Evolutionary conservation across 2,797 vertebrate genomes (phyloP), one percentile per base, ranked within the genome.

Genomic region (Oreochromis grahami): DNA sequence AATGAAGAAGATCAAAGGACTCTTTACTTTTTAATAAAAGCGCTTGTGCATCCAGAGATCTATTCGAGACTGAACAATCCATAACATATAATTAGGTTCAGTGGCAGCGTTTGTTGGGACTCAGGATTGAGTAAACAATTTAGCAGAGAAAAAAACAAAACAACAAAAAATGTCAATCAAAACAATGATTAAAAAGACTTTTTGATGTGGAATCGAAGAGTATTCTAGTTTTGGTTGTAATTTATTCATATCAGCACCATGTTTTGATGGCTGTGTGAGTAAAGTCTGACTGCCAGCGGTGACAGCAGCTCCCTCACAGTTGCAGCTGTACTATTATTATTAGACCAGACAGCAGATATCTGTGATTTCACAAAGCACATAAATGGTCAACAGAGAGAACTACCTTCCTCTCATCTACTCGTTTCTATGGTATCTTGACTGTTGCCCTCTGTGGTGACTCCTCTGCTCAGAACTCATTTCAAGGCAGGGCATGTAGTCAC

Each of bases 391-490:
- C 80, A 38, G 76, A 84, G 81, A 86, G 78, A 65, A 85, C 80
- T 6, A 68, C 63, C 38, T 38, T 81, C 45, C 55, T 48, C 51
- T 82, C 86, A 84, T 76, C 48, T 43, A 53, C 76, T 89, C 56
- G 19, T 52, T 76, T 83, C 80, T 76, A 76, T 86, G 55, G 80
- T 63, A 76, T 77, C 87, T 84, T 76, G 82, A 89, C 90, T 77
- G 91, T 45, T 94, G 91, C 84, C 89, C 91, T 91, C 81, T 83
- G 88, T 38, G 7, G 80, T 68, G 78, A 85, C 84, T 85, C 55
- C 81, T 80, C 81, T 72, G 19, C 83, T 83, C 87, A 43, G 60
- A 79, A 85, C 86, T 85, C 72, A 68, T 91, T 94, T 92, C 65
- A 45, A 94, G 78, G 65, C 89, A n/a, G 65, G 17, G 19, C 90